Percentiles rank a stretch among this genome's conserved stretches.
Conservation (phyloP, 2,113 vertebrate genomes). For the Ginglymostoma cirratum region DNA sequence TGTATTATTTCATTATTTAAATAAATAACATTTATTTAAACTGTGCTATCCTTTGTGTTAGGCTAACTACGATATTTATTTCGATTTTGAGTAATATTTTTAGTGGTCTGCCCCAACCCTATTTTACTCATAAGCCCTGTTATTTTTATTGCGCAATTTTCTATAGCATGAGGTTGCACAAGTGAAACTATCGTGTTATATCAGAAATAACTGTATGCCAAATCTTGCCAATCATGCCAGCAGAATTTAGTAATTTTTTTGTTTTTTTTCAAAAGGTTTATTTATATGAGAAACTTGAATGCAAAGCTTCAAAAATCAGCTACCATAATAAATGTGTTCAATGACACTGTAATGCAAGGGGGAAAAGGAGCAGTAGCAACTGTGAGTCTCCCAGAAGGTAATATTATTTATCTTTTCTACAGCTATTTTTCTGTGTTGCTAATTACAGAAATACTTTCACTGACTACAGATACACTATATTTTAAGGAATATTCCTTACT, state of each 20-base stretch:
- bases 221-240: background rate
- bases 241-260: background rate
- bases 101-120: no score
- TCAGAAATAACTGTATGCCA: background rate
- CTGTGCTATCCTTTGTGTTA: no score
- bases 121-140: no score
- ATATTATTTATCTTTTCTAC: background rate
- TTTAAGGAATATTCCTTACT: background rate
- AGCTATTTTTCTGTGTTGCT: background rate
- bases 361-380: slow-evolving; percentile 53
- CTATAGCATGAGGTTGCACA: no score
- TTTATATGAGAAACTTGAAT: slow-evolving; percentile 51
- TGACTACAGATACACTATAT: background rate
- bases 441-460: background rate
- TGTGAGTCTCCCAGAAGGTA: slow-evolving; percentile 55
- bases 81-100: no score
- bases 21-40: no score
- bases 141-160: no score
- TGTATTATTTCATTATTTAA: no score
- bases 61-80: no score
- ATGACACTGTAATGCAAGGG: slow-evolving; percentile 58
- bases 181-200: no score
- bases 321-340: slow-evolving; percentile 53
- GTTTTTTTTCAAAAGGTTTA: slow-evolving; percentile 52
- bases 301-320: slow-evolving; percentile 49